Conservation (phyloP, 2,888 invertebrate species). For the Heliconius charithonia region DNA sequence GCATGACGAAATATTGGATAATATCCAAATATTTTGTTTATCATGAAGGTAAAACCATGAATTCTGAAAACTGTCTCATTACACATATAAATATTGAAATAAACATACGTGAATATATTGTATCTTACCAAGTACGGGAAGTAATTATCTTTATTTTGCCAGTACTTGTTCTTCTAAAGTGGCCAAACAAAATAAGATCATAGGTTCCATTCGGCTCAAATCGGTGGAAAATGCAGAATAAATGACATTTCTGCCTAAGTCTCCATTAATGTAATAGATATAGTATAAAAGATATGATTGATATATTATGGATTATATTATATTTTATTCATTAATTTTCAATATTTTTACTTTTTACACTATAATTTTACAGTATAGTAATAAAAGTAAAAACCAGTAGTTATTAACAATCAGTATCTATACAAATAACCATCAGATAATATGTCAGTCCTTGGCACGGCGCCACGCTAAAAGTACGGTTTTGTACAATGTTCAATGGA, state of each 20-base stretch:
- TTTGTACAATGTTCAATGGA: constrained; percentile 21
- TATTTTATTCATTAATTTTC: no score
- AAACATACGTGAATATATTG: no score
- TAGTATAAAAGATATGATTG: no score
- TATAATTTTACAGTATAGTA: background rate
- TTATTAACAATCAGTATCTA: constrained; percentile 19
- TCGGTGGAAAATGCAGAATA: background rate
- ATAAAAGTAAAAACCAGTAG: background rate
- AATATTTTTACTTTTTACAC: no score
- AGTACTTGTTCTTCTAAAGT: no score
- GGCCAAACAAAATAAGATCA: no score
- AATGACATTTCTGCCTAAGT: background rate
- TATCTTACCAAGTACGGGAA: no score
- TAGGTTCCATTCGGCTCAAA: background rate
- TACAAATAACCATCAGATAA: constrained; percentile 2
- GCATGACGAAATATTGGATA: constrained; percentile 23
- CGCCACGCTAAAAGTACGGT: constrained; percentile 37
- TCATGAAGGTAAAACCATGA: constrained; percentile 22
- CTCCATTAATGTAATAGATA: background rate
- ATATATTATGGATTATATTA: no score
- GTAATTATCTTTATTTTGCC: no score
- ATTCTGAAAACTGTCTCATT: constrained; percentile 12
- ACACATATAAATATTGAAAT: background rate
- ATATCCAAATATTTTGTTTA: constrained; percentile 26
- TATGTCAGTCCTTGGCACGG: constrained; percentile 34